Conservation (phyloP, 2,888 invertebrate genomes). For the Cyaniris semiargus region DNA sequence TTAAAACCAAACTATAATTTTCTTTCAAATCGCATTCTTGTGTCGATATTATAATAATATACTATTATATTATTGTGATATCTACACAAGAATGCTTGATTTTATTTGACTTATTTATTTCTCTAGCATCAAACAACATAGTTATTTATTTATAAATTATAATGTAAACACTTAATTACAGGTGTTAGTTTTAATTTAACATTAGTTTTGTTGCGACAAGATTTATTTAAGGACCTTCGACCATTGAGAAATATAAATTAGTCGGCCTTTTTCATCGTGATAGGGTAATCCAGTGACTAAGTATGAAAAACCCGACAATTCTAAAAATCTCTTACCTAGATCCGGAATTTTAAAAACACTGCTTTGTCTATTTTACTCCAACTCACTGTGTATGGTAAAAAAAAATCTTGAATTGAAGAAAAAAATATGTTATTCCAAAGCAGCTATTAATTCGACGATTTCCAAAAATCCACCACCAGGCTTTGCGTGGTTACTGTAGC, state of each 20-base stretch:
- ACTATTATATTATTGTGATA: no score
- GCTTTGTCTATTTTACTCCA: not conserved
- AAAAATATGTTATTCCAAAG: no score
- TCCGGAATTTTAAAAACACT: not conserved
- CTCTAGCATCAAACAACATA: not conserved
- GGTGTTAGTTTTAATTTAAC: slow-evolving; percentile 13
- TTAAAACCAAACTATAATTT: not conserved
- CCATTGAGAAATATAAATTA: not conserved
- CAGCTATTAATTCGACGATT: no score
- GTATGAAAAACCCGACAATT: not conserved
- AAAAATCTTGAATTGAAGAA: no score
- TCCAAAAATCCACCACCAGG: no score
- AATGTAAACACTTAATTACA: slow-evolving; percentile 22
- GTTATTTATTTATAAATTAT: slow-evolving; percentile 19
- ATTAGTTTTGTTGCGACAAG: slow-evolving; percentile 14
- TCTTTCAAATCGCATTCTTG: not conserved
- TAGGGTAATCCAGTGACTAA: slow-evolving; percentile 1
- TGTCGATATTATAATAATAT: not conserved
- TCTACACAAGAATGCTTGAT: no score
- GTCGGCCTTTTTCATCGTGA: not conserved
- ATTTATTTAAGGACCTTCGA: slow-evolving; percentile 13
- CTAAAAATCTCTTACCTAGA: not conserved
- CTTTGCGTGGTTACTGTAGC: no score
- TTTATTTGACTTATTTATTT: not conserved
- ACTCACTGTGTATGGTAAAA: no score